Base-by-base conservation (phyloP, 2,888 invertebrate species). In the Ophion ventricosus region DNA sequence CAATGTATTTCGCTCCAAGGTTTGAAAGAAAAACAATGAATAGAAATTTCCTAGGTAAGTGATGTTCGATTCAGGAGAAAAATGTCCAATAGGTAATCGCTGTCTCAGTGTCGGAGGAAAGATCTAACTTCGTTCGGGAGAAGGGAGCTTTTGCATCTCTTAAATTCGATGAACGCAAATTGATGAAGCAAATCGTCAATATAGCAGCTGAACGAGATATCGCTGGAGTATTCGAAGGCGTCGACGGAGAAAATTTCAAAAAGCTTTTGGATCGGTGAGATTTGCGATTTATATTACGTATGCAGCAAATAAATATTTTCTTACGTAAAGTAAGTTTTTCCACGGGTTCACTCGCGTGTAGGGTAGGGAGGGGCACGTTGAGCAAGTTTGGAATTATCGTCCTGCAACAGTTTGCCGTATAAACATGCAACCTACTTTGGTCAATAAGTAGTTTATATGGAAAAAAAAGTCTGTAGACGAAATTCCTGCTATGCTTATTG, bases 71-170 rank as follows among this genome's bases (percentile, higher is more conserved):
- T 29, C 11, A 61, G 67, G 57, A 63, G 56, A 73, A 4, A 23
- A 5, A 63, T 66, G n/a, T 73, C 89, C 88, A 57, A 14, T 87
- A 96, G 95, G 96, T 96, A 3, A 95, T 96, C 87, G 96, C 95
- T n/a, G 95, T 96, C n/a, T 95, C 95, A 84, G 95, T 95, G 59
- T 94, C 95, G 0, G 95, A 95, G 91, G 95, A 95, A 78, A 95
- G 95, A 85, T 95, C 95, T 10, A 93, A 94, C 54, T 88, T 95
- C 20, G 94, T 95, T 14, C 92, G 96, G 80, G 94, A 95, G 64
- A 94, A 94, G 89, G 96, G 96, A 54, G 96, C 96, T 1, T 95
- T 95, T 90, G 94, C 95, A 63, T 95, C 96, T 17, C 93, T 96
- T 5, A 95, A 95, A 87, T 96, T 95, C 87, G 94, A 94, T 75